Base-by-base conservation (phyloP, 2,888 invertebrate species). In the Ashinkailepas kermadecensis region DNA sequence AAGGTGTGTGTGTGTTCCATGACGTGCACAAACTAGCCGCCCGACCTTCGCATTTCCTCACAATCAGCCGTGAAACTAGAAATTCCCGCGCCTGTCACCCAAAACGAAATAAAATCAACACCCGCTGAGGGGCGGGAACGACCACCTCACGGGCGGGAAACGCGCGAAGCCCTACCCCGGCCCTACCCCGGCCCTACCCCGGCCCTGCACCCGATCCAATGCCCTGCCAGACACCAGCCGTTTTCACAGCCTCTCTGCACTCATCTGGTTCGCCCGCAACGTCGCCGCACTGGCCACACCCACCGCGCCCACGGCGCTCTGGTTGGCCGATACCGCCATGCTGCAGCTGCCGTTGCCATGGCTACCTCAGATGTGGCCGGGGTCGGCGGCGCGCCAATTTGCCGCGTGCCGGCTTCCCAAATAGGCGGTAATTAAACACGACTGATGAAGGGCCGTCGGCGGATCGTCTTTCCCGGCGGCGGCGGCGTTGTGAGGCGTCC, bases 281-380 rank as follows among this genome's bases (percentile, higher is more conserved):
- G 39, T 39, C 39, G 39, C 39, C 39, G 4, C 39, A 39, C 39
- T 39, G 39, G 65, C 67, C 67, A 10, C 67, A 12, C 67, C 67
- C 67, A 10, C 25, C 25, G 67, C 25, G 12, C 25, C 1, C 54
- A 7, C 54, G 0, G 74, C 21, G 0, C 54, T 7, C 54, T 74
- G 74, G 54, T 74, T 74, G 74, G 74, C 54, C 21, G 74, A 11
- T 7, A 54, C 15, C 74, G 18, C 74, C 74, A 74, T 9, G 39
- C 39, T 23, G 54, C 74, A 74, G 74, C 74, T 13, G 54, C 74
- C 74, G 74, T 74, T 13, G 74, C 74, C 74, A 54, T 74, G 74
- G 21, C 54, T 18, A 74, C 74, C 2, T 2, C 74, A 7, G 39
- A 39, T 21, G 9, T 54, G 39, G 23, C 23, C 23, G 11, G 23